Evolutionary conservation across 1,140 invertebrate species (phyloP).

Genomic region (Drosophila repleta): DNA sequence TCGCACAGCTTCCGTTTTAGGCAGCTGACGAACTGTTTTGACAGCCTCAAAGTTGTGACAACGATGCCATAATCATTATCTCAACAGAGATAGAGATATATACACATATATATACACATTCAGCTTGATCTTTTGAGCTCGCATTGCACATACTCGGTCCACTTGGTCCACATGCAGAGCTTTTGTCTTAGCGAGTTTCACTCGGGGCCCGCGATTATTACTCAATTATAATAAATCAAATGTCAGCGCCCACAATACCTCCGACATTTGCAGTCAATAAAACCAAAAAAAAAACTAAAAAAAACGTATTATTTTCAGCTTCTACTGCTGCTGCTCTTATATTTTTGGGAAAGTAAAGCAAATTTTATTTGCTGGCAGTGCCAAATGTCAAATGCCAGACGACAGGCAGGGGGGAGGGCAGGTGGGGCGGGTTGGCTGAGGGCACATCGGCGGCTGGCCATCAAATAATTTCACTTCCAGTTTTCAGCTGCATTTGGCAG

Average conservation of each 20-base stretch:
- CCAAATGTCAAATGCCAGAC: conserved; percentile 43
- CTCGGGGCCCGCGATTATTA: conserved; percentile 21
- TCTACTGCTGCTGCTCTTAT: neutral
- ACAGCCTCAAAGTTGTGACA: conserved; percentile 55
- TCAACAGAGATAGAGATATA: conserved; percentile 10
- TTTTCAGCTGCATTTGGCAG: neutral
- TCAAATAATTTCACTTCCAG: conserved; percentile 29
- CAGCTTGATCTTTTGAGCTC: conserved; percentile 23
- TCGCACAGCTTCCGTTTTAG: conserved; percentile 75
- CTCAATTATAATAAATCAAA: conserved; percentile 39
- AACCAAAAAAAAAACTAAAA: conserved; percentile 16
- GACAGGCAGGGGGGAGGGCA: neutral
- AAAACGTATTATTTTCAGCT: neutral
- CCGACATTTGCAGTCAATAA: conserved; percentile 48
- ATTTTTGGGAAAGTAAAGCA: conserved; percentile 35
- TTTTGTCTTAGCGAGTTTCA: conserved; percentile 33
- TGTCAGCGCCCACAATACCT: conserved; percentile 51
- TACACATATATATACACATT: neutral
- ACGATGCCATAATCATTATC: conserved; percentile 64
- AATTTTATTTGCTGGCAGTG: conserved; percentile 28
- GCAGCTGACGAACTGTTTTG: conserved; percentile 43
- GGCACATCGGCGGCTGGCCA: neutral
- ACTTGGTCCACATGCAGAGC: conserved; percentile 7
- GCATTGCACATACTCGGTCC: conserved; percentile 66
- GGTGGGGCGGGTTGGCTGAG: neutral